Evolutionary conservation across 2,113 vertebrate genomes (phyloP).

Genomic region (Eidolon helvum): DNA sequence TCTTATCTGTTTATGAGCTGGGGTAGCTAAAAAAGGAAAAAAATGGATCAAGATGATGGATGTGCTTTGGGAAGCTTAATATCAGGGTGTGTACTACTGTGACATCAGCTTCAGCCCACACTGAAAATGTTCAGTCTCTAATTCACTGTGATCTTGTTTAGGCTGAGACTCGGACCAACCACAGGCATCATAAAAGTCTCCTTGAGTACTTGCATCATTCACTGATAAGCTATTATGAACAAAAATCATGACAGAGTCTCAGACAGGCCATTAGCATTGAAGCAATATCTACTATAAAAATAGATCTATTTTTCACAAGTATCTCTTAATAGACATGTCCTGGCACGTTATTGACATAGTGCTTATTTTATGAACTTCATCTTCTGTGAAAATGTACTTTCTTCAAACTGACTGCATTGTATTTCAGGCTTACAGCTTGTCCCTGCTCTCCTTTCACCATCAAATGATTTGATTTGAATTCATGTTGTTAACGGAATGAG

Average conservation of each 20-base stretch:
- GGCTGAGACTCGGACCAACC: constrained; percentile 38
- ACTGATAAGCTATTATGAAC: constrained; percentile 29
- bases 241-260: neutral
- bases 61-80: constrained; percentile 17
- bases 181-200: constrained; percentile 31
- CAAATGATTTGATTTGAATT: constrained; percentile 55
- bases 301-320: neutral
- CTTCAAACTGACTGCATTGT: neutral
- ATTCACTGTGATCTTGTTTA: constrained; percentile 32
- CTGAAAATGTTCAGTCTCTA: neutral
- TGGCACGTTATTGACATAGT: neutral
- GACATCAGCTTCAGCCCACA: constrained; percentile 48
- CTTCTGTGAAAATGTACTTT: neutral
- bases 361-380: neutral
- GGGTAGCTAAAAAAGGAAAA: constrained; percentile 32
- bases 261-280: neutral
- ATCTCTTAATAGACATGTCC: neutral
- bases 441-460: neutral
- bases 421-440: neutral
- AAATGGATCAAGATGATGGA: constrained; percentile 46
- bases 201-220: constrained; percentile 45
- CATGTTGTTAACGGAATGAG: constrained; percentile 67
- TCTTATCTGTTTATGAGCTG: neutral
- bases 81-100: constrained; percentile 41
- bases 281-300: neutral